Base-by-base conservation (phyloP, 2,113 vertebrate genomes). In the Xyliphius kryptos region DNA sequence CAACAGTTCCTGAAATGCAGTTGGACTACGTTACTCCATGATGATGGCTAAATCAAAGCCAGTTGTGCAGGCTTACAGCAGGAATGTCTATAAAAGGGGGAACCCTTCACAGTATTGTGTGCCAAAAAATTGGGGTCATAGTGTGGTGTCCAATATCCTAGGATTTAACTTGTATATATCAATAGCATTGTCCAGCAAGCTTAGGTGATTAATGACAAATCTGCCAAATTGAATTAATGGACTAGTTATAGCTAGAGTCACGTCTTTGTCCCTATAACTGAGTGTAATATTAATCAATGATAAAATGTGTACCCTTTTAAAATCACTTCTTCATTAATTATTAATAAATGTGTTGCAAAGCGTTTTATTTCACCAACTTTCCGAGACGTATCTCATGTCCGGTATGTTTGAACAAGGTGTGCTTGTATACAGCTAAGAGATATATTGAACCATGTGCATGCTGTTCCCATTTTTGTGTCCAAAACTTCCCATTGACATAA, bases 161-260 rank as follows among this genome's bases (percentile, higher is more conserved):
- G 56, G 15, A 55, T 22, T 46, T n/a, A 38, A 54, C 56, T 62
- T 41, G 14, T 26, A n/a, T 21, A 43, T 56, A 16, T 56, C 58
- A 68, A 58, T 71, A 74, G 66, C 54, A 56, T 32, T 21, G 17
- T 44, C 48, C 17, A 32, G 48, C 37, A 36, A 48, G 46, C 40
- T 21, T 19, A n/a, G 59, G 11, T 61, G 63, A 72, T 74, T 67
- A 64, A 68, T 59, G 36, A 59, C 46, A 40, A 15, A n/a, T 19
- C n/a, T 41, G 67, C 26, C 22, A 47, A 47, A 54, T 1, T 26
- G 14, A 68, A 55, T 53, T 20, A 61, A 61, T 55, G 10, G 48
- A 21, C n/a, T 44, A n/a, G 26, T 32, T 5, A 54, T 9, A 55
- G 3, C 21, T 8, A 36, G 55, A 15, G 48, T 38, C 49, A 54